Conservation (phyloP, 2,888 invertebrate genomes). For the Liopterus haemorrhoidalis region DNA sequence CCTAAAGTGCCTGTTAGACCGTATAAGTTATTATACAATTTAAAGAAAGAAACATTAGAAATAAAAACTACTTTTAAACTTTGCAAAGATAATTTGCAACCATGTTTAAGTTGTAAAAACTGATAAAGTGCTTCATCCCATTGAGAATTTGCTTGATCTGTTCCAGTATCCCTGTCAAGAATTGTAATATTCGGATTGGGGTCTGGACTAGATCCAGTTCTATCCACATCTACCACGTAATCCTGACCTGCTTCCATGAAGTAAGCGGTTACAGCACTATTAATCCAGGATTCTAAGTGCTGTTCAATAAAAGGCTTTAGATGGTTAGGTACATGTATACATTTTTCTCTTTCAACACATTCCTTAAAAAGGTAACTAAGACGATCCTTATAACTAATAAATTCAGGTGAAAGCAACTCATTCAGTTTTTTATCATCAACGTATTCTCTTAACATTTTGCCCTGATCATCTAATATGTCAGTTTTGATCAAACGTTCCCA, state of each 20-base stretch:
- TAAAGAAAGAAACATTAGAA: constrained; percentile 38
- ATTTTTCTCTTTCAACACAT: constrained; percentile 28
- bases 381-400: constrained; percentile 26
- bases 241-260: constrained; percentile 35
- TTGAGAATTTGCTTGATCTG: constrained; percentile 38
- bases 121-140: constrained; percentile 44
- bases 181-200: constrained; percentile 33
- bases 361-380: constrained; percentile 27
- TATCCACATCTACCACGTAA: constrained; percentile 37
- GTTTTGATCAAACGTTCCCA: constrained; percentile 26
- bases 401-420: constrained; percentile 12
- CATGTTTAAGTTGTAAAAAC: constrained; percentile 43
- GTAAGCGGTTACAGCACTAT: constrained; percentile 35
- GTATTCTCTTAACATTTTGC: constrained; percentile 17
- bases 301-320: constrained; percentile 32
- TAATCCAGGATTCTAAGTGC: constrained; percentile 35
- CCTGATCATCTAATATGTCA: constrained; percentile 18
- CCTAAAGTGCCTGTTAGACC: constrained; percentile 44
- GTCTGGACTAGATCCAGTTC: constrained; percentile 30
- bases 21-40: constrained; percentile 34
- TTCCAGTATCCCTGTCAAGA: constrained; percentile 41
- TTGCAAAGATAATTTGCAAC: constrained; percentile 37
- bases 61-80: constrained; percentile 42
- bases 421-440: constrained; percentile 11
- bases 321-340: constrained; percentile 31